phyloP scores from a whole-genome alignment of 2,113 vertebrate genomes.

The Hyperoodon ampullatus region DNA sequence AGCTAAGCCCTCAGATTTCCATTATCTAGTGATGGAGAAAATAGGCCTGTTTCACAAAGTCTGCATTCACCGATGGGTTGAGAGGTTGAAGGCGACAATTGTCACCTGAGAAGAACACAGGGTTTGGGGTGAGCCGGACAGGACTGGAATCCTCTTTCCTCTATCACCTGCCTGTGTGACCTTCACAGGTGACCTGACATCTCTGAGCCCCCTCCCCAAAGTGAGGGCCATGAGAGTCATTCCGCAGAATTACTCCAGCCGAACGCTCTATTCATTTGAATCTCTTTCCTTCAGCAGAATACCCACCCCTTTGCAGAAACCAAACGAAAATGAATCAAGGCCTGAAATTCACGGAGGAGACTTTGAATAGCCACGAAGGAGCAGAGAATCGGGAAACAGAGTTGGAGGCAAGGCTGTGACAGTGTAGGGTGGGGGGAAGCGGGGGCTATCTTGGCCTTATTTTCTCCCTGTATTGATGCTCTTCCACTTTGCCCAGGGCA shows the following conservation, averaged over 20 bases:
- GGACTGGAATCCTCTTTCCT: not conserved
- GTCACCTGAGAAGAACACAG: not conserved
- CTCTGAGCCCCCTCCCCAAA: not conserved
- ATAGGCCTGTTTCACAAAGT: not conserved
- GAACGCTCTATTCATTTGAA: rapidly evolving
- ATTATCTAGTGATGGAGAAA: not conserved
- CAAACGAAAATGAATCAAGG: not conserved
- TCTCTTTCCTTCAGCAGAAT: not conserved
- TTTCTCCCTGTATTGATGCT: slow-evolving; percentile 70
- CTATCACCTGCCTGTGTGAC: not conserved
- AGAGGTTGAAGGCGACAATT: rapidly evolving
- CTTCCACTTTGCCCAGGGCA: slow-evolving; percentile 63
- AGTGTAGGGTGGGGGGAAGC: rapidly evolving
- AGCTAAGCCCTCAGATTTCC: slow-evolving; percentile 66
- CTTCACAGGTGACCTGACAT: not conserved
- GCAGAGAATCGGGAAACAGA: rapidly evolving
- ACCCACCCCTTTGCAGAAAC: not conserved
- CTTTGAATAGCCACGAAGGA: rapidly evolving
- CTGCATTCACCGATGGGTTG: not conserved
- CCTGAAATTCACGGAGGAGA: no score
- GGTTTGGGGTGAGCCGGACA: not conserved
- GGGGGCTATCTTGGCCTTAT: slow-evolving; percentile 65
- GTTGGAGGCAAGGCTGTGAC: rapidly evolving
- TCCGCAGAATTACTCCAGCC: rapidly evolving
- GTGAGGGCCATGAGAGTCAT: rapidly evolving